Percentiles rank a stretch among this genome's conserved stretches.
phyloP scores from a whole-genome alignment of 2,888 invertebrate species.

The Heteropelma amictum region DNA sequence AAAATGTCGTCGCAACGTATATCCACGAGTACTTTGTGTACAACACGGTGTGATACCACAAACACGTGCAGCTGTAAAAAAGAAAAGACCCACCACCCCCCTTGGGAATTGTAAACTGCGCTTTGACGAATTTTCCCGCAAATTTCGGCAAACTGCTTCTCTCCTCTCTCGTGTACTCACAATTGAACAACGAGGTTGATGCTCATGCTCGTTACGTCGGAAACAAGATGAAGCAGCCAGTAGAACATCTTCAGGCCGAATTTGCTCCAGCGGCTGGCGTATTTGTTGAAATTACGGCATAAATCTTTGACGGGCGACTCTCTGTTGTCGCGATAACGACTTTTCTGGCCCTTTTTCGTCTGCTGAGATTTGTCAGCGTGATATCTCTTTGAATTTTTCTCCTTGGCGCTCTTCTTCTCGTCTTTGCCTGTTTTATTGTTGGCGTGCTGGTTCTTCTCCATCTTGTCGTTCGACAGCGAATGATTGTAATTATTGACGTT shows the following conservation, averaged over 20 bases:
- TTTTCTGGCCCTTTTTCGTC: conserved; percentile 80
- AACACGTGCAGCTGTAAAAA: conserved; percentile 71
- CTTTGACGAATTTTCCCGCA: not conserved
- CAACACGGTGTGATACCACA: conserved; percentile 73
- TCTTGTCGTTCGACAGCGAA: conserved; percentile 68
- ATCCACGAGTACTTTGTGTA: conserved; percentile 74
- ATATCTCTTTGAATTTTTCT: conserved; percentile 77
- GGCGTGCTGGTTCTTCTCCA: conserved; percentile 75
- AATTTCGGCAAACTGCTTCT: too few relatives aligned
- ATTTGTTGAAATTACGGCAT: conserved; percentile 77
- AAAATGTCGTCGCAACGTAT: conserved; percentile 69
- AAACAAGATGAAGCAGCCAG: conserved; percentile 89
- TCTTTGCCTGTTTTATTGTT: conserved; percentile 80
- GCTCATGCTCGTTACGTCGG: conserved; percentile 89
- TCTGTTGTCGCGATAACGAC: conserved; percentile 78
- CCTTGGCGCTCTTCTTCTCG: conserved; percentile 78
- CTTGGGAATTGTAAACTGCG: not conserved
- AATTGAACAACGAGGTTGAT: conserved; percentile 85
- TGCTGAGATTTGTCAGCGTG: conserved; percentile 77
- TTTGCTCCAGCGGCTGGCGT: conserved; percentile 80
- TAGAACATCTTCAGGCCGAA: conserved; percentile 81
- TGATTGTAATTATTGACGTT: conserved; percentile 70
- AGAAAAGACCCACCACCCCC: too few relatives aligned
- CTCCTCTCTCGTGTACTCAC: too few relatives aligned
- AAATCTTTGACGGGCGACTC: conserved; percentile 73